Evolutionary conservation across 2,797 vertebrate species (phyloP), one percentile per base, ranked within the genome.

Genomic region (Pseudopleuronectes americanus): DNA sequence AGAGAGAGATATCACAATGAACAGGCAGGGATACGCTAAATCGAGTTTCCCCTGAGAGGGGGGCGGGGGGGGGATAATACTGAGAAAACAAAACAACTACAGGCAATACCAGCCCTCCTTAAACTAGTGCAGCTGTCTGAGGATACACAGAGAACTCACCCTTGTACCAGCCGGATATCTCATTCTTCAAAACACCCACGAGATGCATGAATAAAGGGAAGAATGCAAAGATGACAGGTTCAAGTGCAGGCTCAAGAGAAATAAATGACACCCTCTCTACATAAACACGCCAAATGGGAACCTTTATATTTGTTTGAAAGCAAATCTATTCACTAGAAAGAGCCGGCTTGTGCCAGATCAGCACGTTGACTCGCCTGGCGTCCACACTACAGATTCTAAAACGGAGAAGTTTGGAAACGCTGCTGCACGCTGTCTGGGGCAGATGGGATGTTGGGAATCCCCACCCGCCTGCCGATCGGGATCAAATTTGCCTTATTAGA

Each of bases 61-160:
- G 53, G 74, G 3, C 2, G 24, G 24, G 24, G 24, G 24, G 24
- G 26, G 26, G 71, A 86, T 79, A 74, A 84, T 65, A 74, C 74
- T 5, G 65, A 54, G 76, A 76, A 87, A 89, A 83, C 74, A 77
- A 84, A 89, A 81, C 79, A 86, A 88, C 91, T 67, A 72, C 80
- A 76, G 79, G 89, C 83, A 74, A 70, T 64, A 64, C 74, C 21
- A 57, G 53, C 72, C 66, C 69, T 74, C 64, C 76, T 71, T 63
- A 70, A 80, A 79, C 74, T 43, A 38, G 55, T 22, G 57, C 78
- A 78, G 79, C 80, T 75, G 71, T 75, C 81, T 64, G 57, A 74
- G 68, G 77, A 75, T 67, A 68, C 56, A 64, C 72, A 64, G 49
- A 77, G 71, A 72, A 61, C 68, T 49, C 63, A 9, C 49, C 38